Conservation (phyloP, 2,888 invertebrate species). For the Drosophila peninsularis region DNA sequence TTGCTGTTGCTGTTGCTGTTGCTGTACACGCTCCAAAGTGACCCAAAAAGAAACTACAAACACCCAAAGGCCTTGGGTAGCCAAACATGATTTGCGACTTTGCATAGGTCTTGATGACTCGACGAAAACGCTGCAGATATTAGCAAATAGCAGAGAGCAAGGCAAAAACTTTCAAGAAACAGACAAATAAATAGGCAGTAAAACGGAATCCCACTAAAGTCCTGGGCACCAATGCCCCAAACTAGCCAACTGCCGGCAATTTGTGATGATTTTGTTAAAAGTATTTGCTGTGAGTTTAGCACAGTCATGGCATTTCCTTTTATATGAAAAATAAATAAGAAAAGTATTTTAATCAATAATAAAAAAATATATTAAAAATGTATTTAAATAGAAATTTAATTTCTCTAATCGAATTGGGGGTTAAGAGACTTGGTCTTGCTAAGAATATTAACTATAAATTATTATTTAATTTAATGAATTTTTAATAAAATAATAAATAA, state of each 20-base stretch:
- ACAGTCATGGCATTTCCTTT: neutral
- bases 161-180: slow-evolving; percentile 6
- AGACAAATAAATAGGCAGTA: slow-evolving; percentile 1
- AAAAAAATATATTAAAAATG: neutral
- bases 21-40: slow-evolving; percentile 10
- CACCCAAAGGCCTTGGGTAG: slow-evolving; percentile 2
- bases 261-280: neutral
- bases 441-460: too few relatives aligned
- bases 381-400: neutral
- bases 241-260: neutral
- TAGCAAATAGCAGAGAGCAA: slow-evolving; percentile 9
- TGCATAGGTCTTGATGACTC: slow-evolving; percentile 36
- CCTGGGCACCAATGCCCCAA: neutral
- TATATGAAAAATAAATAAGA: neutral
- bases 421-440: too few relatives aligned
- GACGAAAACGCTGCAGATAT: slow-evolving; percentile 9
- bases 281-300: neutral
- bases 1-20: neutral
- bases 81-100: slow-evolving; percentile 31
- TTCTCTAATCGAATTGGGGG: too few relatives aligned
- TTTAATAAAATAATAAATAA: too few relatives aligned
- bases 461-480: too few relatives aligned
- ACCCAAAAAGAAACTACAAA: slow-evolving; percentile 13
- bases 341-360: slow-evolving; percentile 2
- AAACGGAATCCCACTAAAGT: slow-evolving; percentile 5